These are phyloP conservation scores for Morone saxatilis DNA, from an alignment of 2,113 vertebrate species.

Conservation along the genomic window DNA sequence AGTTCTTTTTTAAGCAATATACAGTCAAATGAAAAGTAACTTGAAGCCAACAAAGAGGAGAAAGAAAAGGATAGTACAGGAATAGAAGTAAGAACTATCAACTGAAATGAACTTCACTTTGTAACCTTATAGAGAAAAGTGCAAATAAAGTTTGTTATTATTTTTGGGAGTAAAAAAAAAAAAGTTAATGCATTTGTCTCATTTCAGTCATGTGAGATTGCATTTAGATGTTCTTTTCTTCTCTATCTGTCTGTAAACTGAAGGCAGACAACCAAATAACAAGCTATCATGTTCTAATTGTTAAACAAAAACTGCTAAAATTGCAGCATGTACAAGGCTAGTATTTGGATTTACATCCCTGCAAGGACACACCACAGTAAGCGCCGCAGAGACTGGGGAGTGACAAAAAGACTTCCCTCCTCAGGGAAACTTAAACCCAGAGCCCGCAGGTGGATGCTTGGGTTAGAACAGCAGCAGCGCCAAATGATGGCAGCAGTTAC, in stretches of 20 bases:
- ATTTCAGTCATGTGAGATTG: not conserved
- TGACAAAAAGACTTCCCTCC: not conserved
- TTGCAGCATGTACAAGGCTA: not conserved
- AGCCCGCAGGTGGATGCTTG: not conserved
- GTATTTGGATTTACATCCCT: not conserved
- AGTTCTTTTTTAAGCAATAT: conserved; percentile 10
- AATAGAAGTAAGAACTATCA: not conserved
- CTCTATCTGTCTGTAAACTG: not conserved
- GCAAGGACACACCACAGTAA: not conserved
- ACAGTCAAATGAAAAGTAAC: not conserved
- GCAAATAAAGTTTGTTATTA: too few relatives aligned
- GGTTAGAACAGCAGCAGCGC: not conserved
- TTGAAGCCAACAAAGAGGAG: not conserved
- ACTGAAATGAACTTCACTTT: not conserved
- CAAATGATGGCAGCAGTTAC: not conserved
- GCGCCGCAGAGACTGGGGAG: not conserved
- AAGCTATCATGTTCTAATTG: not conserved
- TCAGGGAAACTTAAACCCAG: not conserved
- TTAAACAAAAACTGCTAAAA: not conserved
- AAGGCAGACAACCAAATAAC: not conserved
- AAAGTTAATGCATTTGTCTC: not conserved
- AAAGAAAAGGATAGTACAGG: not conserved
- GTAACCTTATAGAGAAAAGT: too few relatives aligned
- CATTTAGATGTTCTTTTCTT: not conserved
- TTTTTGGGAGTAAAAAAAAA: not conserved